phyloP scores from a whole-genome alignment of 2,888 invertebrate genomes.

The Capitulum mitella region DNA sequence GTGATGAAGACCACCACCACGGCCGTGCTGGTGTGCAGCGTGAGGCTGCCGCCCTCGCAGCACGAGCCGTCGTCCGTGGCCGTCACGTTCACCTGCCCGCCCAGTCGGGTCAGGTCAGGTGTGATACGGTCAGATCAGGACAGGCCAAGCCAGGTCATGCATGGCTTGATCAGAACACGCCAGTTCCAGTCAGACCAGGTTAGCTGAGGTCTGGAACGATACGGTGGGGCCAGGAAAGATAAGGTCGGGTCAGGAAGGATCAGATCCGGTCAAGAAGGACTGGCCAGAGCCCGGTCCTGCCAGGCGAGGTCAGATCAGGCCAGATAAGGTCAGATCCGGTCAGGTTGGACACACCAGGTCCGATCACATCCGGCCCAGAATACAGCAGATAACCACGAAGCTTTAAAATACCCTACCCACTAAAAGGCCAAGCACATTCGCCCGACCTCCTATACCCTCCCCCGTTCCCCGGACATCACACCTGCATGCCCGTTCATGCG shows the following conservation, averaged over 20 bases:
- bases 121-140: background rate
- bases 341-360: too few relatives aligned
- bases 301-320: background rate
- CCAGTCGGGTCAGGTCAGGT: background rate
- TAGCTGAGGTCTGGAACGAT: background rate
- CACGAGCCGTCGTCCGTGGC: conserved; percentile 97
- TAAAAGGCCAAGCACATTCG: too few relatives aligned
- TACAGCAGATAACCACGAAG: too few relatives aligned
- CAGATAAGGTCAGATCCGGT: too few relatives aligned
- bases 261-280: background rate
- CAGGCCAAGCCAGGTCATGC: background rate
- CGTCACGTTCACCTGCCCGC: conserved; percentile 63
- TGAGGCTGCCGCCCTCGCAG: conserved; percentile 72
- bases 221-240: background rate
- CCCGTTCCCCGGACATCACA: too few relatives aligned
- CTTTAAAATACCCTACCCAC: too few relatives aligned
- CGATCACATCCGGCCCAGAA: too few relatives aligned
- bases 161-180: too few relatives aligned
- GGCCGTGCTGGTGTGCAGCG: conserved; percentile 86
- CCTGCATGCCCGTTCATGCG: too few relatives aligned
- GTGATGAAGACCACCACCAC: conserved; percentile 94
- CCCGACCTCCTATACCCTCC: too few relatives aligned
- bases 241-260: background rate
- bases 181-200: background rate
- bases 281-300: background rate